A percentile compares a stretch with the other conserved stretches of the same genome.
Conservation (phyloP, 2,113 vertebrate genomes). For the Drymodes brunneopygia region DNA sequence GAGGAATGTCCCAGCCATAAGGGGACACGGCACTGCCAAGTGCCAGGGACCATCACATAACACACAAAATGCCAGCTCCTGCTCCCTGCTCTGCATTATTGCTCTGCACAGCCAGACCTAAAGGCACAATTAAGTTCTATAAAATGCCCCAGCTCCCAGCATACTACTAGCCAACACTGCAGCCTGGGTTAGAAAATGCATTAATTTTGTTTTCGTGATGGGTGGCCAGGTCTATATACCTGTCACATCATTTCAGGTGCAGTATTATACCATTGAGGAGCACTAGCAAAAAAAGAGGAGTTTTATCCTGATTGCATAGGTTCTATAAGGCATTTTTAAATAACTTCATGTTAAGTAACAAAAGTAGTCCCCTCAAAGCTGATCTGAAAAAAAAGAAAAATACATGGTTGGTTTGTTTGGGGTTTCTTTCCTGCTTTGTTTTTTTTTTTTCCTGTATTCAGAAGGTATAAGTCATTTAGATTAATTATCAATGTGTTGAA, state of each 20-base stretch:
- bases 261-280: not conserved
- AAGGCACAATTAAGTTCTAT: not conserved
- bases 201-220: not conserved
- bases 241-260: not conserved
- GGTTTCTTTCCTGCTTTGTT: not conserved
- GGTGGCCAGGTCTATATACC: not conserved
- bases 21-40: not conserved
- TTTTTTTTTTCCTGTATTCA: not conserved
- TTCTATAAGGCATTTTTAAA: not conserved
- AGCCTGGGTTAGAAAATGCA: not conserved
- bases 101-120: not conserved
- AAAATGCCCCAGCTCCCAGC: not conserved
- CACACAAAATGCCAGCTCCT: not conserved
- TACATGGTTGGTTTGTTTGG: not conserved
- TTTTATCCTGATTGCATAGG: not conserved
- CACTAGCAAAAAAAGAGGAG: not conserved
- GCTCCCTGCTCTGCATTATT: not conserved
- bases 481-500: not conserved
- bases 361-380: not conserved
- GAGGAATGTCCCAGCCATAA: not conserved
- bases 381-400: not conserved
- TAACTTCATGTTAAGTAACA: not conserved
- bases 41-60: not conserved
- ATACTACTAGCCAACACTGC: not conserved
- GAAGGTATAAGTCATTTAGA: not conserved